Conservation (phyloP, 1,140 invertebrate species). For the Zaprionus ornatus region DNA sequence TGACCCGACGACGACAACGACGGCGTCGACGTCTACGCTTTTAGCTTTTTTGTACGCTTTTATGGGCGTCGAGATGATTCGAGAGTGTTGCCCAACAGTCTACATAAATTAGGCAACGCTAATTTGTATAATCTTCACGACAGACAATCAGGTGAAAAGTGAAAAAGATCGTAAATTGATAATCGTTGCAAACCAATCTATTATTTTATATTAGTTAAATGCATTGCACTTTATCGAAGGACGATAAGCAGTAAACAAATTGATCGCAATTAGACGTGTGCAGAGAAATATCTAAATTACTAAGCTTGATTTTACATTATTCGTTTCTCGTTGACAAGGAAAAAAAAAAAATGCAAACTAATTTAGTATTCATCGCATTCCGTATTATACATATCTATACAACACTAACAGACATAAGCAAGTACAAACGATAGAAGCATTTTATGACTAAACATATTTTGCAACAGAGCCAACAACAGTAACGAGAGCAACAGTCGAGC, state of each 20-base stretch:
- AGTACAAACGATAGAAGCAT: slow-evolving; percentile 28
- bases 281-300: neutral
- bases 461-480: slow-evolving; percentile 41
- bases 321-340: neutral
- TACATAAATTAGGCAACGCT: slow-evolving; percentile 9
- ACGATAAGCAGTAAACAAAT: neutral
- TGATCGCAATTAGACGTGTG: neutral
- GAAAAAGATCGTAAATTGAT: neutral
- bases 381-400: neutral
- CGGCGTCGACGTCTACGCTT: slow-evolving; percentile 12
- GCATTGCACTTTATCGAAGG: no score
- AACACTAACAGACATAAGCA: slow-evolving; percentile 8
- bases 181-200: neutral
- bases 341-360: no score
- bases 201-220: neutral
- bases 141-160: slow-evolving; percentile 9
- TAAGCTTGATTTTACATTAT: no score
- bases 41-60: slow-evolving; percentile 22
- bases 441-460: slow-evolving; percentile 61
- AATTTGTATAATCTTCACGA: slow-evolving; percentile 25
- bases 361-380: neutral
- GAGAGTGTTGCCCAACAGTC: slow-evolving; percentile 29
- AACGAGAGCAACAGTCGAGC: slow-evolving; percentile 11
- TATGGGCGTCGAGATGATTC: slow-evolving; percentile 36
- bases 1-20: slow-evolving; percentile 59